phyloP scores from a whole-genome alignment of 2,888 invertebrate genomes.

The Allolobophora icterica region DNA sequence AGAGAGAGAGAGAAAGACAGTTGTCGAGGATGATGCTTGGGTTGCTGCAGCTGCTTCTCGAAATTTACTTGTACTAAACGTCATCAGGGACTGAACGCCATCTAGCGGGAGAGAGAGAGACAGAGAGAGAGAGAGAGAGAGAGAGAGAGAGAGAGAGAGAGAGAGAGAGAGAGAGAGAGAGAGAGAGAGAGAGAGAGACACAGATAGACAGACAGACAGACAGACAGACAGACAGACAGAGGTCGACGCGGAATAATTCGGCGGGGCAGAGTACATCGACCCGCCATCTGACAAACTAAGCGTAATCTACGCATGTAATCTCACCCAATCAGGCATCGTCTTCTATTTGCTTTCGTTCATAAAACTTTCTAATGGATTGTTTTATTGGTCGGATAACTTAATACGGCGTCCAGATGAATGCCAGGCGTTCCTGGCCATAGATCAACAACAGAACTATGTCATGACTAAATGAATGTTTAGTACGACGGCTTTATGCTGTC shows the following conservation, averaged over 20 bases:
- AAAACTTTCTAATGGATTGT: neutral
- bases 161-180: too few species aligned
- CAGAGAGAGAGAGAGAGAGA: too few species aligned
- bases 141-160: too few species aligned
- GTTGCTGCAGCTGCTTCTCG: neutral
- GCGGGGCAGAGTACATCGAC: neutral
- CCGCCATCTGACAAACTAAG: neutral
- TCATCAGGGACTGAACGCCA: neutral
- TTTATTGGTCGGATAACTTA: neutral
- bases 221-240: too few species aligned
- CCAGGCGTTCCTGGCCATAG: too few species aligned
- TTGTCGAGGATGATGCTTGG: neutral
- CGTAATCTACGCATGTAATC: neutral
- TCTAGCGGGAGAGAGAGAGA: neutral
- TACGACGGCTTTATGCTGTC: neutral
- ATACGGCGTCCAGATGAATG: neutral
- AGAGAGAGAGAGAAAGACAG: too few species aligned
- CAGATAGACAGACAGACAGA: too few species aligned
- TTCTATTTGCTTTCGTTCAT: neutral
- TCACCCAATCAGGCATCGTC: neutral
- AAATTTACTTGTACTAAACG: neutral
- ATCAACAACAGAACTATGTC: too few species aligned
- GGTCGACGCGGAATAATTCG: neutral
- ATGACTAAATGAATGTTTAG: slow-evolving; percentile 1
- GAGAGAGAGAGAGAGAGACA: too few species aligned